phyloP scores from a whole-genome alignment of 2,113 vertebrate species.

The Pseudopodoces humilis region DNA sequence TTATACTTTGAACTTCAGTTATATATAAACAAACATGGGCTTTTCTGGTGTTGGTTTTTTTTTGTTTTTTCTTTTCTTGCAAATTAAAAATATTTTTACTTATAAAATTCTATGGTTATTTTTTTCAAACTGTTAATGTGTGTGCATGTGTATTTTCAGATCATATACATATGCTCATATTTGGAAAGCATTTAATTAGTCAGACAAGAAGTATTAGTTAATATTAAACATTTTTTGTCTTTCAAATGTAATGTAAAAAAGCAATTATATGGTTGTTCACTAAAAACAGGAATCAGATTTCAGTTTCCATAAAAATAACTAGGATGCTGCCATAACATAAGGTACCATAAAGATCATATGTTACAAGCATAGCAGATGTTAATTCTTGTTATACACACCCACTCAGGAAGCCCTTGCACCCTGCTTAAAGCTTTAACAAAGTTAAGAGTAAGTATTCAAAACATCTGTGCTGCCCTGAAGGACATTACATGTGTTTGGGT shows the following conservation, averaged over 20 bases:
- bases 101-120: background rate
- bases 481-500: background rate
- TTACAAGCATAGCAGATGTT: background rate
- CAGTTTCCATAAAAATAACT: background rate
- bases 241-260: background rate
- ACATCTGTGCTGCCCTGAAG: background rate
- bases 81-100: background rate
- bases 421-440: background rate
- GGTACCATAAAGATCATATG: background rate
- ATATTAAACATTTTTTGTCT: background rate
- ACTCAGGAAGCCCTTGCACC: background rate
- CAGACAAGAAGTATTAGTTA: background rate
- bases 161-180: background rate
- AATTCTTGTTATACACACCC: background rate
- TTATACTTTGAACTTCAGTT: background rate
- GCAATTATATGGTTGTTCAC: background rate
- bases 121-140: background rate
- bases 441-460: background rate
- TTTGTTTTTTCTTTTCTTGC: background rate
- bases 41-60: background rate
- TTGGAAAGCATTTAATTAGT: background rate
- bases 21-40: background rate
- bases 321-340: background rate
- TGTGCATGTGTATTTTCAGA: background rate
- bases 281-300: background rate